These are phyloP conservation scores for Metridium senile DNA, from an alignment of 92 coral and sea anemone genomes.

Conservation along the genomic window DNA sequence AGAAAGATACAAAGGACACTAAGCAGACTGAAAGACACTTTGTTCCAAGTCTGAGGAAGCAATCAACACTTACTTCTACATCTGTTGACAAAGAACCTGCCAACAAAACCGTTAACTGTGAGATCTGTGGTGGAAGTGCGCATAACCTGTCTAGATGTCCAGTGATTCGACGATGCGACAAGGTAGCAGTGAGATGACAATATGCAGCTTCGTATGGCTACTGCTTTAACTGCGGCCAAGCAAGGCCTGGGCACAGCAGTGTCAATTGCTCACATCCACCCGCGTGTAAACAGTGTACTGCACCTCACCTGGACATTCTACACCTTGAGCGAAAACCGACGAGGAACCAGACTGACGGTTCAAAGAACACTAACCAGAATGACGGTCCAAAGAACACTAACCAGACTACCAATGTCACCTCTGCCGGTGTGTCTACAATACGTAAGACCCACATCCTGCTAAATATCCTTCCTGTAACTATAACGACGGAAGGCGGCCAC, in stretches of 20 bases:
- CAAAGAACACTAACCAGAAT: neutral
- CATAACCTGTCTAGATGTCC: conserved; percentile 50
- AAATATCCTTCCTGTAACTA: conserved; percentile 29
- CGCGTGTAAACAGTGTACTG: conserved; percentile 48
- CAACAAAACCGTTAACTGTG: neutral
- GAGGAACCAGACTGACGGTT: conserved; percentile 1
- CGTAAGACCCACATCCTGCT: conserved; percentile 11
- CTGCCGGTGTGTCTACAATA: conserved; percentile 18
- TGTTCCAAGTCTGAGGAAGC: neutral
- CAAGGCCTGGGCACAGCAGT: conserved; percentile 51
- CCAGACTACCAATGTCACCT: neutral
- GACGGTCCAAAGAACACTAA: conserved; percentile 11
- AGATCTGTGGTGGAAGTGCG: conserved; percentile 12
- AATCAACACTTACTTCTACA: neutral
- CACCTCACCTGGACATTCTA: conserved; percentile 49
- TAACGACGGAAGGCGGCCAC: conserved; percentile 14
- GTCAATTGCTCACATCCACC: conserved; percentile 54
- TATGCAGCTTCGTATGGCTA: conserved; percentile 43
- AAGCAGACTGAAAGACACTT: neutral
- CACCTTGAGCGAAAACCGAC: conserved; percentile 35
- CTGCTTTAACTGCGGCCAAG: conserved; percentile 55
- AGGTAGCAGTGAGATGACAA: conserved; percentile 45
- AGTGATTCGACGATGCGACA: conserved; percentile 31
- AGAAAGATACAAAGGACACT: conserved; percentile 1
- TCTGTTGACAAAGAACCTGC: neutral